Base-by-base conservation (phyloP, 2,113 vertebrate species). In the Phainopepla nitens region DNA sequence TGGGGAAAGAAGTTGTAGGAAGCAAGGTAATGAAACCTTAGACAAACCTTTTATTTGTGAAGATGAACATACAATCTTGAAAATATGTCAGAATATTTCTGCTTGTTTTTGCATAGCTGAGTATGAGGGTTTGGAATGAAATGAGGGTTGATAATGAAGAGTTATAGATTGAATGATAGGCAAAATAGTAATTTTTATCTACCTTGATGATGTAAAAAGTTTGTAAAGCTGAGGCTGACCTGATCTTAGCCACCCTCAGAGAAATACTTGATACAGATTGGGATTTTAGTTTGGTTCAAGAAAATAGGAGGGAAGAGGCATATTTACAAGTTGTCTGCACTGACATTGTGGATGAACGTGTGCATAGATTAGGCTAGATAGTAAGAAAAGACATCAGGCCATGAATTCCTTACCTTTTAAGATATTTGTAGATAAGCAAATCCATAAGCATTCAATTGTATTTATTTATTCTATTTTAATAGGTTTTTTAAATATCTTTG, bases 261-360 rank as follows among this genome's bases (percentile, higher is more conserved):
- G n/a, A 81, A 18, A 25, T 45, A 18, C 54, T 69, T 56, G 45
- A 77, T 60, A 65, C 13, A 86, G 41, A 54, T 36, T 20, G 25
- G 47, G 53, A n/a, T 89, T 93, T 94, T 89, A 73, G 62, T 66
- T 29, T 70, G 50, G 12, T 42, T 86, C 22, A 51, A 41, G 20
- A 53, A 65, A 44, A 25, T 1, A 60, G 54, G 25, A 50, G 10
- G 31, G n/a, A 88, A 87, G 33, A 65, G 18, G 17, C 10, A 39
- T 56, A 44, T 66, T 72, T 84, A 12, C 28, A 64, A 87, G 31
- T 42, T 71, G 24, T 57, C 33, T 7, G 5, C 20, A 29, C 22
- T 1, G 5, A 71, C 7, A 3, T 9, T 20, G 79, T 70, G 11
- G n/a, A 27, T 92, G 61, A 89, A 78, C 28, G 10, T 0, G 0